Base-by-base conservation (phyloP, 2,113 vertebrate genomes). In the Eulemur macaco region DNA sequence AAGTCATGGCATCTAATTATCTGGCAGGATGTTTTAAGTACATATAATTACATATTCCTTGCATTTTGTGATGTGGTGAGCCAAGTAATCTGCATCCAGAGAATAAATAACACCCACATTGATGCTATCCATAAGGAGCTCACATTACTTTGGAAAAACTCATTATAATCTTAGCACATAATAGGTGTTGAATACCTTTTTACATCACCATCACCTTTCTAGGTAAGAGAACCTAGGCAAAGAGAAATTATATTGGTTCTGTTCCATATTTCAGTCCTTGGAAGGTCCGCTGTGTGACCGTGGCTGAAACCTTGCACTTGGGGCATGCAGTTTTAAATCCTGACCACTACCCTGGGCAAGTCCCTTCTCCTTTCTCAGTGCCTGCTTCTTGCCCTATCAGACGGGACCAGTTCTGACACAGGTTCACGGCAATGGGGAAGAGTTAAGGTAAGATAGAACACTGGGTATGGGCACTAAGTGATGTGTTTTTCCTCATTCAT, bases 31-130 rank as follows among this genome's bases (percentile, higher is more conserved):
- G 88, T 66, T 95, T 93, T 96, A 96, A 98, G 68, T 92, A 87
- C 82, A 96, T 95, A 69, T 97, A 98, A 98, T 98, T 97, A 96
- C 78, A 97, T 95, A 93, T 93, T 96, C 58, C 78, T 78, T 96
- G 93, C 93, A 94, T 96, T 97, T 95, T 83, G 58, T 93, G 86
- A 78, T 91, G 85, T 93, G 74, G 73, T 83, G 63, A 97, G 83
- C 93, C 89, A 97, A 93, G 93, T 77, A 89, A 96, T 91, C 86
- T 93, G 50, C 63, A 71, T 89, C 91, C 80, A 73, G 82, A 95
- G 95, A 96, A 95, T 85, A 96, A 94, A 66, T 96, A 93, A 95
- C 89, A 91, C 81, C 73, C 86, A 69, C 37, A 86, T 66, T 96
- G 80, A 74, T 71, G 39, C 84, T 84, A 93, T 50, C 89, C 93